Conservation (phyloP, 35 echinoderm and acorn worm species). For the Apostichopus californicus region DNA sequence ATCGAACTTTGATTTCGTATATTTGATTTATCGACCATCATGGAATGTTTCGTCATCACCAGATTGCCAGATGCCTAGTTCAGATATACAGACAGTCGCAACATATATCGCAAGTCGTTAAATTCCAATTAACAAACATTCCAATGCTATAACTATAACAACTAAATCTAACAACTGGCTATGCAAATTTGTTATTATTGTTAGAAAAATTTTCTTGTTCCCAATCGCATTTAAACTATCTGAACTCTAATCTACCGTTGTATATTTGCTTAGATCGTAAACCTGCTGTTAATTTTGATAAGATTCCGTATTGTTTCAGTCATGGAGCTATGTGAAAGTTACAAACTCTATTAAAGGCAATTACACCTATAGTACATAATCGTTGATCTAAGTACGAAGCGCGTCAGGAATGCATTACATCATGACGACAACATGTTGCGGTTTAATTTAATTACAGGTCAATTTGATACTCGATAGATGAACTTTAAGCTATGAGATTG, state of each 20-base stretch:
- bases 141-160: too few species aligned
- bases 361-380: neutral
- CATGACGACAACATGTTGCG: neutral
- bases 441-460: neutral
- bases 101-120: neutral
- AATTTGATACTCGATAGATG: neutral
- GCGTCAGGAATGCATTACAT: neutral
- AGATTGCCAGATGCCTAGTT: neutral
- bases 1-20: too few species aligned
- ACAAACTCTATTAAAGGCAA: neutral
- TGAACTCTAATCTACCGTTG: too few species aligned
- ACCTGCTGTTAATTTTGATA: too few species aligned
- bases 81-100: neutral
- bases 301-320: neutral
- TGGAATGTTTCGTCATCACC: neutral
- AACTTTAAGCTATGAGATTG: too few species aligned
- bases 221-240: too few species aligned
- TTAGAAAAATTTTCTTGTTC: too few species aligned
- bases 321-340: neutral
- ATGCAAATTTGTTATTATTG: too few species aligned
- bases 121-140: neutral
- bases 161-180: too few species aligned
- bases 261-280: too few species aligned
- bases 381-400: neutral
- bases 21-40: neutral